Conservation (phyloP, 2,113 vertebrate species). For the Elephantulus edwardii region DNA sequence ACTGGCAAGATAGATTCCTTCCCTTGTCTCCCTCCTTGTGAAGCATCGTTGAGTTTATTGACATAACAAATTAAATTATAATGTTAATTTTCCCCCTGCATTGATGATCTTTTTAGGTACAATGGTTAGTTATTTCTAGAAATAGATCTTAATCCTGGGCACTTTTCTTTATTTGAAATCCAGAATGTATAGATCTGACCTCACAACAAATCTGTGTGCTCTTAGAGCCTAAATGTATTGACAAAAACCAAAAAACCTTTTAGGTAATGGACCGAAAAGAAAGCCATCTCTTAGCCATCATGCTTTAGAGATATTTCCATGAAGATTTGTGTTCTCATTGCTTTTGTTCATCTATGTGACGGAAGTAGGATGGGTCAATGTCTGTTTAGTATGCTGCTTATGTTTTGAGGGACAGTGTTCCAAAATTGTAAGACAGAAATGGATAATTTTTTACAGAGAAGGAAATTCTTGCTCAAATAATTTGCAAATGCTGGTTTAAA, state of each 20-base stretch:
- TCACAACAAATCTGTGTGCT: not conserved
- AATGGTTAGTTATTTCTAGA: not conserved
- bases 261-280: not conserved
- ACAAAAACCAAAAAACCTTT: not conserved
- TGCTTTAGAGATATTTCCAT: not conserved
- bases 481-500: not conserved
- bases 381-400: not conserved
- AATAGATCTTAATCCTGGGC: not conserved
- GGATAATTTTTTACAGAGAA: conserved; percentile 1
- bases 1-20: not conserved
- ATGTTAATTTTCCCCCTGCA: not conserved
- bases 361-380: not conserved
- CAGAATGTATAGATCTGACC: not conserved
- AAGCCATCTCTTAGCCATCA: not conserved
- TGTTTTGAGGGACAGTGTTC: conserved; percentile 6
- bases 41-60: conserved; percentile 29
- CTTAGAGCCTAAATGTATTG: not conserved
- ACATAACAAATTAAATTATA: conserved; percentile 24
- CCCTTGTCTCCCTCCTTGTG: conserved; percentile 32
- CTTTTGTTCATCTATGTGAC: not conserved
- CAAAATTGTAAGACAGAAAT: not conserved
- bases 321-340: not conserved
- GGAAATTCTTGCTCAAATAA: not conserved
- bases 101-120: not conserved
- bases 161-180: not conserved